A percentile compares a stretch with the other conserved stretches of the same genome.
These are phyloP conservation scores for Embiotoca jacksoni DNA, from an alignment of 2,113 vertebrate genomes.

Conservation along the genomic window DNA sequence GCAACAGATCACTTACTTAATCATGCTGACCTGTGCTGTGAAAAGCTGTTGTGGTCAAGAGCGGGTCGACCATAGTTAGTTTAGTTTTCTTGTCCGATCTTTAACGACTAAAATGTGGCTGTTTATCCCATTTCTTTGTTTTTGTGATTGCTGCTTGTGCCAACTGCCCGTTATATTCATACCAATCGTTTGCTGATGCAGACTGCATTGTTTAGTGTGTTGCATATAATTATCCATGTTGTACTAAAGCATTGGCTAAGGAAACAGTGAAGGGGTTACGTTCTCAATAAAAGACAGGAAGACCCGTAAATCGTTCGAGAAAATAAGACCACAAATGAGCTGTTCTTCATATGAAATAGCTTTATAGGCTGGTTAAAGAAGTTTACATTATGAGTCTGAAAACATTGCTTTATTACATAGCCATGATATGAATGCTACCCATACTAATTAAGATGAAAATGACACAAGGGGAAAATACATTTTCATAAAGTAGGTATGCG, in stretches of 20 bases:
- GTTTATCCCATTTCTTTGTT: not conserved
- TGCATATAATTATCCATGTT: constrained; percentile 2
- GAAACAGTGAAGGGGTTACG: constrained; percentile 3
- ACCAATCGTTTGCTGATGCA: not conserved
- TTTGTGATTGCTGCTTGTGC: not conserved
- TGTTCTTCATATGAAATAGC: constrained; percentile 18
- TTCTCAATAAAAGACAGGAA: not conserved
- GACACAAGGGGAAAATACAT: not conserved
- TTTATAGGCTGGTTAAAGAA: not conserved
- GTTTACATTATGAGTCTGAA: too few species aligned
- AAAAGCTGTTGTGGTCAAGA: not conserved
- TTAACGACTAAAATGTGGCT: not conserved
- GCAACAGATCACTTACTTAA: constrained; percentile 7
- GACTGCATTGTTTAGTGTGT: not conserved
- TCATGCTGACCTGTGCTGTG: not conserved
- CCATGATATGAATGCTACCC: not conserved
- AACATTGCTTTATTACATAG: not conserved
- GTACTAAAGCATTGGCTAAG: not conserved
- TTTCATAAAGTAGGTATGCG: not conserved
- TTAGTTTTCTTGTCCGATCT: not conserved
- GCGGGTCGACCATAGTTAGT: not conserved
- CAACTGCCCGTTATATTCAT: not conserved
- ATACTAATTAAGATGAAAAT: constrained; percentile 6
- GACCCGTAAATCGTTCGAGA: not conserved
- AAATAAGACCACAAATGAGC: constrained; percentile 24